Base-by-base conservation (phyloP, 2,113 vertebrate genomes). In the Orcinus orca region DNA sequence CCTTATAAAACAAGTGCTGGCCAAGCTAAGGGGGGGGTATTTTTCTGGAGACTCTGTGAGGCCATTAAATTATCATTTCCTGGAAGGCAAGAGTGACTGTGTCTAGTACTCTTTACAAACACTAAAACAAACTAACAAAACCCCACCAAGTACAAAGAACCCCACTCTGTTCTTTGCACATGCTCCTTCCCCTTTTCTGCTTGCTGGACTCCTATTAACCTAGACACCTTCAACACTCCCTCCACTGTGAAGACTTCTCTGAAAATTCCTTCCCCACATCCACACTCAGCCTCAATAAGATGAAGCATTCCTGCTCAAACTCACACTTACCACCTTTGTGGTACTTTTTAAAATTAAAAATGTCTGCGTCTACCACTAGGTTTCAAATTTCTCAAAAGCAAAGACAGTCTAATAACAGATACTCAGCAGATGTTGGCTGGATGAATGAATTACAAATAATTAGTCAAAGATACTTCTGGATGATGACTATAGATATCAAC, bases 311-410 rank as follows among this genome's bases (percentile, higher is more conserved):
- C 38, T 63, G 36, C 5, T 88, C 55, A 55, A 38, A 36, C 21
- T 80, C n/a, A 63, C 15, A 90, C 12, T 33, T 6, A 53, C 41
- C 41, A 80, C 11, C 31, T 47, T 36, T 50, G 11, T 26, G 63
- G 13, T 76, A 25, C 44, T 85, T 47, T 87, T 88, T 23, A 17
- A 60, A 95, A 47, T 58, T 63, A 68, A 90, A 68, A 94, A n/a
- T 38, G 9, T 58, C 50, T 86, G n/a, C 10, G 38, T 68, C n/a
- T 62, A 79, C 5, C 79, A 58, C 9, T 58, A 62, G 8, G 83
- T 91, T 21, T 88, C 65, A 71, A 70, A 83, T 82, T 79, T 80
- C 36, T 87, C 55, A 77, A 96, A 96, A 87, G 21, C 68, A 50
- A 94, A 15, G 50, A 91, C 7, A 29, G 25, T 38, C 53, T 79